These are phyloP conservation scores for Elephas maximus DNA, from an alignment of 2,113 vertebrate species.

Conservation along the genomic window DNA sequence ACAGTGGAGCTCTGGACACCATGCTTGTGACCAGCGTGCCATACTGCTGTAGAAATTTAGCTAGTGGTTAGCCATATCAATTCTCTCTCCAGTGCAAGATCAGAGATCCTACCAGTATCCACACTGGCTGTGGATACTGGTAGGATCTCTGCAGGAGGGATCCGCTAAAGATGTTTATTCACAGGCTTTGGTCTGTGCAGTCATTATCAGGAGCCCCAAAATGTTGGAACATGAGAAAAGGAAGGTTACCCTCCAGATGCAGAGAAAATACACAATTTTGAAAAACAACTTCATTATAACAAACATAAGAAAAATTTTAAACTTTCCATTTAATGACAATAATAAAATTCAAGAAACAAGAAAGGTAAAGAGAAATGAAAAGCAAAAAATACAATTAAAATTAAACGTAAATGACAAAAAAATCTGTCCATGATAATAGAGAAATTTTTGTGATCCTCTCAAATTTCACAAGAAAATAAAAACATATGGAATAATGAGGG, in stretches of 20 bases:
- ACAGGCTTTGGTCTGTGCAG: background rate
- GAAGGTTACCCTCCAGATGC: background rate
- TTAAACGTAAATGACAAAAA: background rate
- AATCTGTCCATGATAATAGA: background rate
- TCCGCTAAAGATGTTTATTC: background rate
- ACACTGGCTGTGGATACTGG: background rate
- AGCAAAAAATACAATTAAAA: background rate
- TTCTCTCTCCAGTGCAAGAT: background rate
- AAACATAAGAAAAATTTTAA: background rate
- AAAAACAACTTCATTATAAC: background rate
- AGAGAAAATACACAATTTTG: background rate
- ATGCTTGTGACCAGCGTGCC: rapidly evolving
- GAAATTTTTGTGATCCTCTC: background rate
- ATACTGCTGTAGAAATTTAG: rapidly evolving
- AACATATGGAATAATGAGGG: background rate
- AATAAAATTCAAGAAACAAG: background rate
- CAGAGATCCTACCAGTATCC: background rate
- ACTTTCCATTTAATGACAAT: background rate
- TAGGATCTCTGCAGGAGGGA: background rate
- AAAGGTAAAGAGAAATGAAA: background rate
- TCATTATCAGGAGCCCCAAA: background rate
- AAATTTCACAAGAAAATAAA: background rate
- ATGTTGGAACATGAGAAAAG: background rate
- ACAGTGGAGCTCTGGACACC: background rate
- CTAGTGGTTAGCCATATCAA: background rate